phyloP scores from a whole-genome alignment of 2,113 vertebrate genomes.

The human (Homo sapiens) region GRCh38 chr13:66771001-66771500 shows the following conservation, averaged over 20 bases:
- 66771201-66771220: neutral
- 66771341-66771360: fast-evolving
- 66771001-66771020: no score
- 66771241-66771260: neutral
- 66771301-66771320: neutral
- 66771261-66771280: neutral
- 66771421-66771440: neutral
- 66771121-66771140: neutral
- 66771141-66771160: neutral
- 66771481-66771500: neutral
- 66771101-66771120: neutral
- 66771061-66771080: neutral
- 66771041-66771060: neutral
- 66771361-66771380: neutral
- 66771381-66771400: neutral
- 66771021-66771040: neutral
- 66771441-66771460: neutral
- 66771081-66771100: neutral
- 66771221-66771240: neutral
- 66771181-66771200: neutral
- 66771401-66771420: neutral
- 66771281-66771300: neutral
- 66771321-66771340: neutral
- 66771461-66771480: neutral
- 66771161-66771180: neutral